Evolutionary conservation across 2,888 invertebrate species (phyloP).

Genomic region (Thalpophila matura): DNA sequence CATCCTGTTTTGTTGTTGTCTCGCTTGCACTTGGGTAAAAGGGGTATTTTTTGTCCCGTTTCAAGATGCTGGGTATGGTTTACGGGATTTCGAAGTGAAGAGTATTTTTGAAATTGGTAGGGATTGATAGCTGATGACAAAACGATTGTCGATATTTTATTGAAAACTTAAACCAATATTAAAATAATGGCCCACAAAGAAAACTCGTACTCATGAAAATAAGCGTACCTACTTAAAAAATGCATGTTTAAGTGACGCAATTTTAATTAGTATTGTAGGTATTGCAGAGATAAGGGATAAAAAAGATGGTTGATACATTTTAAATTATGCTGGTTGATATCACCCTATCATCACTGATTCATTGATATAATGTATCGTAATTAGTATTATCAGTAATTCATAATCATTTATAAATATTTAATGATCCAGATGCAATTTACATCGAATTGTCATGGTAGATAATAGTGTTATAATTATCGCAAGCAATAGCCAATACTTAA

Average conservation of each 20-base stretch:
- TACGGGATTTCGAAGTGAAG: slow-evolving; percentile 85
- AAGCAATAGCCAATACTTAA: not conserved
- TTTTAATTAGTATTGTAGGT: not conserved
- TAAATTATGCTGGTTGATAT: too few species aligned
- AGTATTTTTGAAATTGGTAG: slow-evolving; percentile 84
- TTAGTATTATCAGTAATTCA: slow-evolving; percentile 24
- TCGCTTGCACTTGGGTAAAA: slow-evolving; percentile 59
- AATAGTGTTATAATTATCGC: not conserved
- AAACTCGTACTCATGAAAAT: too few species aligned
- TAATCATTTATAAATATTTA: slow-evolving; percentile 10
- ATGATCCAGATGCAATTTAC: slow-evolving; percentile 10
- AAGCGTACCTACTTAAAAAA: too few species aligned
- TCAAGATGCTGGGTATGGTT: slow-evolving; percentile 81
- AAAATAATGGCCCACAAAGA: not conserved
- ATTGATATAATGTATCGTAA: slow-evolving; percentile 23
- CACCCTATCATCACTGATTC: not conserved
- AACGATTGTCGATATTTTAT: slow-evolving; percentile 51
- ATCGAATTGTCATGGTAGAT: slow-evolving; percentile 7
- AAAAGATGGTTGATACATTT: too few species aligned
- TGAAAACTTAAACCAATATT: not conserved
- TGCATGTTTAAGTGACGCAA: slow-evolving; percentile 13
- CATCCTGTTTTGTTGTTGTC: slow-evolving; percentile 85
- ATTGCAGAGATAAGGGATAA: slow-evolving; percentile 30
- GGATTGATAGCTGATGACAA: slow-evolving; percentile 60
- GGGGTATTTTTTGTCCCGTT: slow-evolving; percentile 67